Base-by-base conservation (phyloP, 2,888 invertebrate species). In the Ophion ellenae region DNA sequence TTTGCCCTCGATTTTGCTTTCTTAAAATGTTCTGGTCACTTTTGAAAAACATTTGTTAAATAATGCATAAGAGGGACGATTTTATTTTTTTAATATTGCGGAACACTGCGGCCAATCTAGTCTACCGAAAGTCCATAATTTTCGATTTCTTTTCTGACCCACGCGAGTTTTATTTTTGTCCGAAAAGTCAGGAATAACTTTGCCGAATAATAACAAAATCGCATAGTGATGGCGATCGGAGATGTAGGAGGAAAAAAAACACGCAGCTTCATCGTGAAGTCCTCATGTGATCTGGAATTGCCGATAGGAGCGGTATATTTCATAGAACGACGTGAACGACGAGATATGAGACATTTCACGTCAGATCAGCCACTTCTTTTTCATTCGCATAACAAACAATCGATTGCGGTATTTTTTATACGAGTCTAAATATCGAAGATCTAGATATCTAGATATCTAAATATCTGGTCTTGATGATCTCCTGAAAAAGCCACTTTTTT, bases 171-270 rank as follows among this genome's bases (percentile, higher is more conserved):
- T 20, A 63, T 10, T 63, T 69, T n/a, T 32, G 14, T 28, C 45
- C 32, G 45, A 45, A 76, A 36, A 36, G 66, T 76, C 57, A 75
- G 24, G 63, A 59, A 74, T 45, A 76, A 20, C 32, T 53, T 24
- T 24, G 24, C 2, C 10, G 57, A 20, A n/a, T 14, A 45, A 77
- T 57, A 67, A 77, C 24, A 24, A 24, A 24, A 24, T 24, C 24
- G 24, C 24, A 24, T 24, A 24, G 2, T 67, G 14, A 77, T 57
- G 67, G 32, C 53, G 77, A 67, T 70, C 70, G 24, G 36, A 64
- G 75, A 69, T 81, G 53, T 57, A 47, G 70, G 63, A 83, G 20
- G 20, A 66, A 66, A 45, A 63, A 84, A 47, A 61, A 47, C 66
- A 77, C 67, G 47, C 36, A 10, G 66, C 40, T 66, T 40, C 67